These are phyloP conservation scores for Mastigias papua DNA, from an alignment of 30 jellyfish, hydroid and myxozoan genomes.

Conservation along the genomic window DNA sequence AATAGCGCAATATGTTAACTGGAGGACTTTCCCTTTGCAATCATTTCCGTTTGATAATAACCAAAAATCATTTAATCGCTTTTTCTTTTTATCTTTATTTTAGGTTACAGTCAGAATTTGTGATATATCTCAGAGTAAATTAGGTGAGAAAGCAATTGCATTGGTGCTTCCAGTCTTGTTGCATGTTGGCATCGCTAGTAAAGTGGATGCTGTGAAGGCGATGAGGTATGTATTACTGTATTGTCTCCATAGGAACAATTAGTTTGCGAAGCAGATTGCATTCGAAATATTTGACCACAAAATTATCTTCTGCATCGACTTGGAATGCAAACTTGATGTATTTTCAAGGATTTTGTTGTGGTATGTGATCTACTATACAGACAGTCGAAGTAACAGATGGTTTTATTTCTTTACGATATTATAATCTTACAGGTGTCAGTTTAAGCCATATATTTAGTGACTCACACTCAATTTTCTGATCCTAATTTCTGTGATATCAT, in stretches of 20 bases:
- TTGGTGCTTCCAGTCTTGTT: slow-evolving; percentile 82
- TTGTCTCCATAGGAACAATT: background rate
- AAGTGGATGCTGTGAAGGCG: slow-evolving; percentile 88
- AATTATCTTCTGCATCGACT: too few species aligned
- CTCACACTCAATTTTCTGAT: too few species aligned
- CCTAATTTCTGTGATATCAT: too few species aligned
- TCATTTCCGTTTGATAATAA: background rate
- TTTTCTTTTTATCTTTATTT: background rate
- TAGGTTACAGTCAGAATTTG: slow-evolving; percentile 87
- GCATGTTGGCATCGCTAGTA: slow-evolving; percentile 85
- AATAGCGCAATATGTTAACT: too few species aligned
- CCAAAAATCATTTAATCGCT: background rate
- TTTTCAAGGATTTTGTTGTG: too few species aligned
- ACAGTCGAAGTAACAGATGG: too few species aligned
- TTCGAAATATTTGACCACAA: background rate
- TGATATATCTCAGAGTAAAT: slow-evolving; percentile 75
- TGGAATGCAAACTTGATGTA: too few species aligned
- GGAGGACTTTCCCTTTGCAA: background rate
- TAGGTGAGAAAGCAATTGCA: slow-evolving; percentile 82
- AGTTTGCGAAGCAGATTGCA: background rate
- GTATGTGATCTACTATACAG: too few species aligned
- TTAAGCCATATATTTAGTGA: too few species aligned
- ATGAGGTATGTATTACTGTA: slow-evolving; percentile 65
- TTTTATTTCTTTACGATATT: too few species aligned
- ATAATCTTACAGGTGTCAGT: too few species aligned